Base-by-base conservation (phyloP, 2,113 vertebrate species). In the Notothenia coriiceps region DNA sequence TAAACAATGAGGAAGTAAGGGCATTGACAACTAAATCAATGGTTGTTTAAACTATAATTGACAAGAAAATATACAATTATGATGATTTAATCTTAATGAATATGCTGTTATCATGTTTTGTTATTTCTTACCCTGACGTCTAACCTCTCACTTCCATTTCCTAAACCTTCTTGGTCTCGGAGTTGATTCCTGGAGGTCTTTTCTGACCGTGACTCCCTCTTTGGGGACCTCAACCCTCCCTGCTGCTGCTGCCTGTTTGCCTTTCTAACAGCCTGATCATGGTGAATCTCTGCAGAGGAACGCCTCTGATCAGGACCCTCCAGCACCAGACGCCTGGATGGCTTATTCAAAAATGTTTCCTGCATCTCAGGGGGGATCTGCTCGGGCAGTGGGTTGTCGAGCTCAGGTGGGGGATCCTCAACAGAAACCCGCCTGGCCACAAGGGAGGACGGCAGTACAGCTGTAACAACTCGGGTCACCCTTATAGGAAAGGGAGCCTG, bases 361-460 rank as follows among this genome's bases (percentile, higher is more conserved):
- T 85, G 87, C 54, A 15, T 61, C 61, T 91, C 92, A 8, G 73
- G 63, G 5, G 60, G 71, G 54, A 95, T 92, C 77, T 93, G 92
- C 79, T 94, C 93, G 2, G 88, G 87, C 55, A 94, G 83, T 0
- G 83, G 89, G 35, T 73, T 82, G 52, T 86, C 69, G 13, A 94
- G 85, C 77, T 95, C 94, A 17, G 89, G 68, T 1, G 94, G 89
- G 14, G 93, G 92, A 70, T 95, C 94, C 64, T 94, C 91, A 10
- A 96, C 93, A 47, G 93, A 95, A 62, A 96, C 94, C 2, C 90
- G 90, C 29, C 94, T 88, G 52, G 94, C 95, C 75, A 93, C 83
- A 12, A 95, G 91, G 14, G 94, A 88, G 20, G 94, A 87, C 0
- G 95, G 95, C 40, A 96, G 88, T 25, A 94, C 86, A 2, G 93